phyloP scores from a whole-genome alignment of 1,140 invertebrate genomes.

The Andrena cerasifolii region DNA sequence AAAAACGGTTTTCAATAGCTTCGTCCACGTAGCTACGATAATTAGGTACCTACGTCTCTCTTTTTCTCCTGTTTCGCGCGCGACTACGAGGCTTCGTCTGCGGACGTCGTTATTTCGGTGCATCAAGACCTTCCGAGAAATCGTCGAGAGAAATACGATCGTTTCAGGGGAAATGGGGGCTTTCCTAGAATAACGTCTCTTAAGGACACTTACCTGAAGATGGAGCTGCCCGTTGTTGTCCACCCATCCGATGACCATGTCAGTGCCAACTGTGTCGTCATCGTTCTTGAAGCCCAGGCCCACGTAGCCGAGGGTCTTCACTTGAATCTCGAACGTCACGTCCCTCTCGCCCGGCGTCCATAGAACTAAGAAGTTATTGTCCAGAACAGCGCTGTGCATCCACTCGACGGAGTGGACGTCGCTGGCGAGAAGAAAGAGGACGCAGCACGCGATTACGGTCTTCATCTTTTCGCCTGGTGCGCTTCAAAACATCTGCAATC shows the following conservation, averaged over 20 bases:
- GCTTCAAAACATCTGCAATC: conserved; percentile 78
- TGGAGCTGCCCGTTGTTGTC: conserved; percentile 86
- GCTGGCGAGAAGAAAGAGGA: conserved; percentile 67
- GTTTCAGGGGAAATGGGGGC: conserved; percentile 15
- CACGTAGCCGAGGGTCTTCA: conserved; percentile 90
- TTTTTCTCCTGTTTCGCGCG: neutral
- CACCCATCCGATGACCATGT: conserved; percentile 89
- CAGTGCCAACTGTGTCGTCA: conserved; percentile 86
- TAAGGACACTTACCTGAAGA: conserved; percentile 84
- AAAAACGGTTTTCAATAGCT: conserved; percentile 1
- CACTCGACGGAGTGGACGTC: conserved; percentile 75
- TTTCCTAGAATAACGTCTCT: conserved; percentile 7
- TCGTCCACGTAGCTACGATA: neutral
- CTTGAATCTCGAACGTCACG: conserved; percentile 91
- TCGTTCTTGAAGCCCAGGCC: conserved; percentile 91
- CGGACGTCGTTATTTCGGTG: neutral
- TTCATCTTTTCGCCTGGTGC: conserved; percentile 73
- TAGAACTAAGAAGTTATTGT: conserved; percentile 81
- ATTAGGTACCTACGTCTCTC: no score
- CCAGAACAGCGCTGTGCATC: conserved; percentile 80
- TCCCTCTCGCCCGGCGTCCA: conserved; percentile 84
- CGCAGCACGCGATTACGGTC: conserved; percentile 70
- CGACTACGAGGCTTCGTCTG: neutral
- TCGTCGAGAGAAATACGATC: neutral
- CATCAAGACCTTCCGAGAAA: neutral